phyloP scores from a whole-genome alignment of 92 coral and sea anemone genomes.

The Pocillopora grandis region DNA sequence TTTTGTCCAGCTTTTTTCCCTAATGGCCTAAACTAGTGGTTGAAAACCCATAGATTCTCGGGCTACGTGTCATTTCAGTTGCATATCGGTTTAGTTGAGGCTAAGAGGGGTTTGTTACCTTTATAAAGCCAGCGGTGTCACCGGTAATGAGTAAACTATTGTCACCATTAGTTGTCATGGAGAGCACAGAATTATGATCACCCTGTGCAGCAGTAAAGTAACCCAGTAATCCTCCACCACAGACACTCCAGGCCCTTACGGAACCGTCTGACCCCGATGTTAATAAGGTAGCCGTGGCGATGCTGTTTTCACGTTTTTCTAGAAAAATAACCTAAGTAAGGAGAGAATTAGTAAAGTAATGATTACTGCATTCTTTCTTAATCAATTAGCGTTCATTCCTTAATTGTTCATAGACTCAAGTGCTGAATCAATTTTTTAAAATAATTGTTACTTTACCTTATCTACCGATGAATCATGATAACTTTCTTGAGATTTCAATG shows the following conservation, averaged over 20 bases:
- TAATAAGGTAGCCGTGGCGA: slow-evolving; percentile 83
- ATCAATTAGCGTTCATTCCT: not conserved
- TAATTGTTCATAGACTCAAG: not conserved
- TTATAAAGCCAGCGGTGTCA: slow-evolving; percentile 85
- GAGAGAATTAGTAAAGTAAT: slow-evolving; percentile 28
- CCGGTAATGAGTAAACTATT: slow-evolving; percentile 82
- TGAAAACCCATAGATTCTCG: too few species aligned
- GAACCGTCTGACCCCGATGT: slow-evolving; percentile 90
- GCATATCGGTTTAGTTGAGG: not conserved
- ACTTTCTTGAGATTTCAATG: not conserved
- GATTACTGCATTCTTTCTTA: slow-evolving; percentile 19
- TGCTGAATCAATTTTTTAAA: not conserved
- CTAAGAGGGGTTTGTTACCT: slow-evolving; percentile 26
- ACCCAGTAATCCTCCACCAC: slow-evolving; percentile 88
- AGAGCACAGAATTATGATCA: slow-evolving; percentile 72
- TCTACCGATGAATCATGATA: slow-evolving; percentile 92
- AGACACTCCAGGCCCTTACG: slow-evolving; percentile 89
- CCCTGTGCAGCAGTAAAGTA: slow-evolving; percentile 81
- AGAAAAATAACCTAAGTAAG: slow-evolving; percentile 76
- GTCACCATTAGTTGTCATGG: slow-evolving; percentile 78
- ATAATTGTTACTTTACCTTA: slow-evolving; percentile 46
- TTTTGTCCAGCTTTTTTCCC: not conserved
- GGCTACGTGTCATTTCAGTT: too few species aligned
- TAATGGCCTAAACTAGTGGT: not conserved
- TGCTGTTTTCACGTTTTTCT: slow-evolving; percentile 73